Conservation (phyloP, 2,113 vertebrate species). For the Ceyx melanurus region DNA sequence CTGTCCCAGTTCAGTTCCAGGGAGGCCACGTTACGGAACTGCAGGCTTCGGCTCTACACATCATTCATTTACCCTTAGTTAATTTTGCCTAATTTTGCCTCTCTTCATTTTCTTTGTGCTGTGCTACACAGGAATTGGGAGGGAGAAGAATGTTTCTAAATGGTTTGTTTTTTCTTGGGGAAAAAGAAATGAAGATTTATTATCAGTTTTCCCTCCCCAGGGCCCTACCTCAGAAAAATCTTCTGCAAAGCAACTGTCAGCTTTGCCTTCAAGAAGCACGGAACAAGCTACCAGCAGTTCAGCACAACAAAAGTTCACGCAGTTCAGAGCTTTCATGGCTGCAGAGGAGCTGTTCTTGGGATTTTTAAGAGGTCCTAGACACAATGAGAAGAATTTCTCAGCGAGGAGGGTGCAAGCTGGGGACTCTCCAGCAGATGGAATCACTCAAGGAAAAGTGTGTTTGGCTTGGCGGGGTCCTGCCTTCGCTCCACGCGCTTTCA, state of each 20-base stretch:
- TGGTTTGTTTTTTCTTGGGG: neutral
- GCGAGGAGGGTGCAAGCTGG: conserved; percentile 40
- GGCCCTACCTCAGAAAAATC: neutral
- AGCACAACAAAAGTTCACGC: conserved; percentile 18
- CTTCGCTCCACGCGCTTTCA: conserved; percentile 10
- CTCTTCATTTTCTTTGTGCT: neutral
- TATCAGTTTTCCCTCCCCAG: neutral
- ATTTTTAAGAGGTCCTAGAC: conserved; percentile 40
- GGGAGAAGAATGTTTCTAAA: neutral
- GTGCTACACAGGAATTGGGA: neutral
- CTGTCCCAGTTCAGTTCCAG: neutral
- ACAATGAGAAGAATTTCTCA: conserved; percentile 45
- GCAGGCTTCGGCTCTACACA: neutral
- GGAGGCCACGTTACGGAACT: neutral
- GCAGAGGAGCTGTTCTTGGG: conserved; percentile 31
- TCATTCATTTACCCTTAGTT: neutral
- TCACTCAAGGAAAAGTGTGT: conserved; percentile 64
- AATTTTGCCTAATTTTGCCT: neutral
- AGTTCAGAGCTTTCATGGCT: conserved; percentile 37
- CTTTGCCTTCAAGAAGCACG: neutral
- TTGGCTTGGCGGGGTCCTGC: conserved; percentile 61
- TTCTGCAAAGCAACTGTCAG: neutral
- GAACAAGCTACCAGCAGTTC: neutral
- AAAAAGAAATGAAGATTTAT: neutral
- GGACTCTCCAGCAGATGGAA: conserved; percentile 63